A percentile compares a stretch with the other conserved stretches of the same genome.
Evolutionary conservation across 2,113 vertebrate species (phyloP).

Genomic region (Chloropsis hardwickii): DNA sequence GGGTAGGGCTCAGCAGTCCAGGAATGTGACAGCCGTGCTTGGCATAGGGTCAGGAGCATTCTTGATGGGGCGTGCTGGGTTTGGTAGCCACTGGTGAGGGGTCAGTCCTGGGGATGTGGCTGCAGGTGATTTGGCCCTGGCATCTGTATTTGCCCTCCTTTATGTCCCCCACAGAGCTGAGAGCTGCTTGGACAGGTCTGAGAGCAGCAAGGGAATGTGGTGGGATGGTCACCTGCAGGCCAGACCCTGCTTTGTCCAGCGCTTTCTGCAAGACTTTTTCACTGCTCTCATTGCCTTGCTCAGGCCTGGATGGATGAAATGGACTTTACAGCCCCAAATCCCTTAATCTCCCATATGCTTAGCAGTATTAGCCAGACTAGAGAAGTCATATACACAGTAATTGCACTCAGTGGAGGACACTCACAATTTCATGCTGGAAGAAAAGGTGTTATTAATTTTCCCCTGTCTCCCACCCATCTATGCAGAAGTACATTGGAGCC

Average conservation of each 20-base stretch:
- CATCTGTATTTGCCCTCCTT: rapidly evolving
- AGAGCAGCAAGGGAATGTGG: neutral
- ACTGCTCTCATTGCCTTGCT: neutral
- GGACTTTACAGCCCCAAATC: slow-evolving; percentile 43
- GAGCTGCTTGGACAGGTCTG: neutral
- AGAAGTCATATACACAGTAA: slow-evolving; percentile 25
- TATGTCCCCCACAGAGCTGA: rapidly evolving
- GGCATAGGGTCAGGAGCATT: neutral
- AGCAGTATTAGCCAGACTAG: slow-evolving; percentile 60
- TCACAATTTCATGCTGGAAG: slow-evolving; percentile 8
- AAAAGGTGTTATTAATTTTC: neutral
- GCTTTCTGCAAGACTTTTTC: neutral
- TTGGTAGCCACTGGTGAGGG: neutral
- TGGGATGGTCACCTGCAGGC: neutral
- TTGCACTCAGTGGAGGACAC: slow-evolving; percentile 12
- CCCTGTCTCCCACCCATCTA: neutral
- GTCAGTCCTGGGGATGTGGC: neutral
- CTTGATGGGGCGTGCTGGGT: rapidly evolving
- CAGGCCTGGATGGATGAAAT: slow-evolving; percentile 5
- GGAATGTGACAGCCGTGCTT: neutral
- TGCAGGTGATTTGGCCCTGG: neutral
- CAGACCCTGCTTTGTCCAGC: neutral
- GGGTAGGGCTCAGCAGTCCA: neutral
- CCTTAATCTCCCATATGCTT: slow-evolving; percentile 57
- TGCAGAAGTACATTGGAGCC: neutral